Percentiles rank a stretch among this genome's conserved stretches.
Evolutionary conservation across 2,888 invertebrate genomes (phyloP).

Genomic region (Nephrotoma flavescens): DNA sequence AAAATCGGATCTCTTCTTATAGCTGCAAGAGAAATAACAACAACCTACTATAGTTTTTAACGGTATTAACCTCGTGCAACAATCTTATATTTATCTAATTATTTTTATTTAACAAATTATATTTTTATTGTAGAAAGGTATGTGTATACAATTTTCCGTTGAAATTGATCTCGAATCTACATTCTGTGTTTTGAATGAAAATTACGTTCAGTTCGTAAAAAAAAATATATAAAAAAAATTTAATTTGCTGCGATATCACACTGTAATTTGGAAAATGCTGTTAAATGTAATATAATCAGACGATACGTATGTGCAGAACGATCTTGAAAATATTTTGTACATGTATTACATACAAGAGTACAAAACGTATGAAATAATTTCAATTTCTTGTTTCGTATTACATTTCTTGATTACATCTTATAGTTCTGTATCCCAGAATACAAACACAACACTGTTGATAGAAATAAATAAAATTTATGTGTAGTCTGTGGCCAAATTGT

Average conservation of each 20-base stretch:
- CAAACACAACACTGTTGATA: no score
- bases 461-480: neutral
- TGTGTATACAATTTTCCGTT: neutral
- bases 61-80: neutral
- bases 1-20: neutral
- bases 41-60: neutral
- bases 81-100: neutral
- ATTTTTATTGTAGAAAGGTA: neutral
- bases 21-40: neutral
- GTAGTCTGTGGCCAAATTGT: neutral
- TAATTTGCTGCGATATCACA: neutral
- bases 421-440: no score
- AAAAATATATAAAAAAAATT: no score
- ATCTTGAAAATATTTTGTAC: neutral
- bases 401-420: neutral
- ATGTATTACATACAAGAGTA: neutral
- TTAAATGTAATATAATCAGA: neutral
- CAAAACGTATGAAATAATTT: neutral
- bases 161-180: neutral
- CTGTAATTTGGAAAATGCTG: neutral
- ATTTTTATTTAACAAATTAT: neutral
- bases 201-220: neutral
- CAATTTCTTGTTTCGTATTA: neutral
- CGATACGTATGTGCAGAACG: neutral
- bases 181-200: neutral